phyloP scores from a whole-genome alignment of 2,888 invertebrate genomes.

The Parnassius orleans region DNA sequence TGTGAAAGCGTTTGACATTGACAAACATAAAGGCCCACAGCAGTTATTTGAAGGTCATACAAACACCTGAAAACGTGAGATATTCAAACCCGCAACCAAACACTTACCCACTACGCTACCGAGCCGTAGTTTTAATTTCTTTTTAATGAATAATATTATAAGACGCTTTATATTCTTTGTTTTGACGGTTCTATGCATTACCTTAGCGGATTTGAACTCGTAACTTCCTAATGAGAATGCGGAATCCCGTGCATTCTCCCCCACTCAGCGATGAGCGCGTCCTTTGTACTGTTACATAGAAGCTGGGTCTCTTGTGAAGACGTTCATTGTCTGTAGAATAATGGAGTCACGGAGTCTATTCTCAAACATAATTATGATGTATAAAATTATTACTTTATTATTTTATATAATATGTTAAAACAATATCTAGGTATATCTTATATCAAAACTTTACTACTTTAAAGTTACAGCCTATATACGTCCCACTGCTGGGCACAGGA shows the following conservation, averaged over 20 bases:
- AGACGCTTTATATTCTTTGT: conserved; percentile 14
- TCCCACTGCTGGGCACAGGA: no score
- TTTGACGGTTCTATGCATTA: neutral
- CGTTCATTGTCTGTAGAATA: conserved; percentile 17
- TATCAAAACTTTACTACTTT: no score
- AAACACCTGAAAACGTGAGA: no score
- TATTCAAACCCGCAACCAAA: no score
- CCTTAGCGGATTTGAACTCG: conserved; percentile 11
- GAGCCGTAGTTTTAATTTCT: no score
- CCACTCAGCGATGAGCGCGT: conserved; percentile 1
- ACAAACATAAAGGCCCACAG: no score
- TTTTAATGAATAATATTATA: neutral
- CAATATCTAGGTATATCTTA: no score
- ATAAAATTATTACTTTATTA: neutral
- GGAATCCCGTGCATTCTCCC: neutral
- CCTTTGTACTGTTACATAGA: conserved; percentile 15
- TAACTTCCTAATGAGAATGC: conserved; percentile 19
- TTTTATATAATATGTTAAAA: no score
- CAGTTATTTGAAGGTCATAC: no score
- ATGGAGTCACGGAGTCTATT: conserved; percentile 8
- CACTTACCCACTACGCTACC: no score
- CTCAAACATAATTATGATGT: conserved; percentile 14
- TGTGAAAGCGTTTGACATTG: no score
- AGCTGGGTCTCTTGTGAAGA: conserved; percentile 2
- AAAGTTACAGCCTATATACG: no score